These are phyloP conservation scores for Volucella zonaria DNA, from an alignment of 2,888 invertebrate species.

Conservation along the genomic window DNA sequence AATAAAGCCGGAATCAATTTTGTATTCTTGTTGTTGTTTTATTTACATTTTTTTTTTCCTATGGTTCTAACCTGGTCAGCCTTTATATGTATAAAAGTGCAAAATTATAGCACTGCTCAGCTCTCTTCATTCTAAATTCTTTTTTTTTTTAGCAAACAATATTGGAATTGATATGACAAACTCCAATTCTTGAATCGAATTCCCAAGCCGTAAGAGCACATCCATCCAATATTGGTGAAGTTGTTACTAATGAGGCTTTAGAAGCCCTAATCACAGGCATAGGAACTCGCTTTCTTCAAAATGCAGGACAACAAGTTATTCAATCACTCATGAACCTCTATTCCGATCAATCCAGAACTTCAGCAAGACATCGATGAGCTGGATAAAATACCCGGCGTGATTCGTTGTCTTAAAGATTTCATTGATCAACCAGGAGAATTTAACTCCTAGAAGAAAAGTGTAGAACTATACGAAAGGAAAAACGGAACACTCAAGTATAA, in stretches of 20 bases:
- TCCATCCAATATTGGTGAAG: too few relatives aligned
- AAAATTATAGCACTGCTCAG: too few relatives aligned
- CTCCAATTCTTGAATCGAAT: too few relatives aligned
- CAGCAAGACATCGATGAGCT: slow-evolving; percentile 33
- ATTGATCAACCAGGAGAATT: slow-evolving; percentile 50
- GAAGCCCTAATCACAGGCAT: not conserved
- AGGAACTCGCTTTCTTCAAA: not conserved
- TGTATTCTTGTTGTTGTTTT: too few relatives aligned
- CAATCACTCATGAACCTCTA: slow-evolving; percentile 11
- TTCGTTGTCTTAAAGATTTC: slow-evolving; percentile 42
- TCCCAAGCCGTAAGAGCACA: not conserved
- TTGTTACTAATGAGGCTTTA: not conserved
- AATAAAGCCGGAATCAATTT: too few relatives aligned
- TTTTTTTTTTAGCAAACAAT: too few relatives aligned
- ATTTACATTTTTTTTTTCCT: too few relatives aligned
- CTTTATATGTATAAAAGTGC: too few relatives aligned
- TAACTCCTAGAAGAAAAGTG: slow-evolving; percentile 45
- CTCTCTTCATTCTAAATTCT: too few relatives aligned
- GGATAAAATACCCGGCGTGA: slow-evolving; percentile 53
- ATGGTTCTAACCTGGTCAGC: too few relatives aligned
- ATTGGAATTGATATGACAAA: too few relatives aligned
- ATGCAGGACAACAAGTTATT: not conserved
- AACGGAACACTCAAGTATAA: slow-evolving; percentile 53
- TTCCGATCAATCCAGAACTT: slow-evolving; percentile 9
- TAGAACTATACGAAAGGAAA: slow-evolving; percentile 34